Evolutionary conservation across 2,797 vertebrate species (phyloP), one percentile per base, ranked within the genome.

Genomic region (Anguilla pacifica): DNA sequence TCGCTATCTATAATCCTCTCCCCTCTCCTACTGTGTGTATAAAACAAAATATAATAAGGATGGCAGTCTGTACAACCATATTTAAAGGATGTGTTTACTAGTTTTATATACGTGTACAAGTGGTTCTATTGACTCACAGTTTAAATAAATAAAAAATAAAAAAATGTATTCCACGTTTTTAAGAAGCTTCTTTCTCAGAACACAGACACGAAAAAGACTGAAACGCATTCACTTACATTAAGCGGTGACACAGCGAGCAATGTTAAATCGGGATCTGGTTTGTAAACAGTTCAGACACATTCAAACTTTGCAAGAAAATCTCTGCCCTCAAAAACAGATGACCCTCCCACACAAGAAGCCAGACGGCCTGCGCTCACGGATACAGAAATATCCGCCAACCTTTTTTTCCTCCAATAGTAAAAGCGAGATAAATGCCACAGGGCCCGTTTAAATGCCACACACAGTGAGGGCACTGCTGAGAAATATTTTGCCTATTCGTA

Each of bases 391-490:
- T 57, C 46, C 59, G 64, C 85, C 83, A 86, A 46, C 31, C 31
- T n/a, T 15, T n/a, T 59, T n/a, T 70, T 87, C 72, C 72, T 85
- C 72, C 53, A 17, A 35, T 86, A 88, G 61, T 86, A 86, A 91
- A 89, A 83, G 79, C 6, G 39, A 85, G 87, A 84, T 83, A 89
- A 92, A 90, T 91, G 90, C 89, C 89, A 89, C 64, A 57, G 77
- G 67, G 74, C 61, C 86, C 88, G 88, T 85, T 90, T 87, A 92
- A 92, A 92, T 91, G 90, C 87, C 90, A 91, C 79, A 87, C 86
- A 64, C 70, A 85, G 67, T 61, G 87, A 87, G 86, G 86, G 43
- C 25, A 87, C 86, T 87, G 70, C 25, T 61, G 82, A 46, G 79
- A 43, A 83, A 86, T 74, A 28, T n/a, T 74, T 15, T 11, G 61